Evolutionary conservation across 2,113 vertebrate species (phyloP).

Genomic region (Euleptes europaea): DNA sequence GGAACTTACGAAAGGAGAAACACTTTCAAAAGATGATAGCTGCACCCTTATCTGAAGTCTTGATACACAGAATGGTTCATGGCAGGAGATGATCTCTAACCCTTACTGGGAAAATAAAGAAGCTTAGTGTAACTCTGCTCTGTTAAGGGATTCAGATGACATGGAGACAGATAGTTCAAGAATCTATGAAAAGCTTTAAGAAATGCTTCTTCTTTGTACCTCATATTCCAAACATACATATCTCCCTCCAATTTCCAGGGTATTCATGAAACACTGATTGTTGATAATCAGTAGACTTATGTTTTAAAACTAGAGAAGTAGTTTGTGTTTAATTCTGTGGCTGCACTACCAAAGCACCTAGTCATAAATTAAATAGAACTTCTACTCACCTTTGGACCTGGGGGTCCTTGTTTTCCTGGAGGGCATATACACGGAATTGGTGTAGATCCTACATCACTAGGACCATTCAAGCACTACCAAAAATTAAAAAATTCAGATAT

Average conservation of each 20-base stretch:
- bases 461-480: constrained; percentile 86
- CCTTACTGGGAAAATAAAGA: too few relatives aligned
- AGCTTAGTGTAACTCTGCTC: too few relatives aligned
- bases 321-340: background rate
- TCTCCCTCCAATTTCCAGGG: background rate
- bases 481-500: constrained; percentile 32
- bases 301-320: background rate
- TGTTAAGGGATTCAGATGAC: too few relatives aligned
- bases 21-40: too few relatives aligned
- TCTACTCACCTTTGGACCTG: constrained; percentile 83
- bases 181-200: too few relatives aligned
- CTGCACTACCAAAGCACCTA: background rate
- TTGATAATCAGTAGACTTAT: background rate
- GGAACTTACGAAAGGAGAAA: too few relatives aligned
- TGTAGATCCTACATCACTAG: constrained; percentile 85
- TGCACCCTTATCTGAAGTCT: too few relatives aligned
- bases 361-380: background rate
- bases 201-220: background rate
- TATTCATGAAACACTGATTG: background rate
- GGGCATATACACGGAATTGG: constrained; percentile 87
- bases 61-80: too few relatives aligned
- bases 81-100: too few relatives aligned
- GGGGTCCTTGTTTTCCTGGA: constrained; percentile 85
- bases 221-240: background rate
- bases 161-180: too few relatives aligned